Conservation (phyloP, 35 echinoderm and acorn worm genomes). For the Ophiothrix spiculata region DNA sequence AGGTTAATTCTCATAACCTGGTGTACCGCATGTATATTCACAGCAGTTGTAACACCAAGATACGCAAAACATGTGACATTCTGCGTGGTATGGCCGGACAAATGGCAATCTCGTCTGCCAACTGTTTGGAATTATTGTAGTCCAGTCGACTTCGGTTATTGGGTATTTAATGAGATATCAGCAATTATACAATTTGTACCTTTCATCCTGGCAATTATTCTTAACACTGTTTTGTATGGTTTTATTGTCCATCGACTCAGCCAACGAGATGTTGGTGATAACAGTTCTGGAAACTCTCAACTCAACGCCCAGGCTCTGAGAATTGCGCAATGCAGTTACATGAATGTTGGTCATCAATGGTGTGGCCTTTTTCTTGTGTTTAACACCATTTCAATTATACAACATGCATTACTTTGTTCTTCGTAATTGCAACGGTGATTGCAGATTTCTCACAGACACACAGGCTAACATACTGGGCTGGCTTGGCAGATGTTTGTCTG, state of each 20-base stretch:
- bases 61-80: neutral
- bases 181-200: constrained; percentile 16
- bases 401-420: neutral
- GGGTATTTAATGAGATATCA: neutral
- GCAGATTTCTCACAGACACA: neutral
- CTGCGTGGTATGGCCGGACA: constrained; percentile 24
- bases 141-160: neutral
- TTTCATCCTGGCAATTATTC: constrained; percentile 16
- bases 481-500: neutral
- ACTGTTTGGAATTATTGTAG: neutral
- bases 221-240: constrained; percentile 32
- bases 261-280: neutral
- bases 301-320: neutral
- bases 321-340: constrained; percentile 25
- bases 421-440: neutral
- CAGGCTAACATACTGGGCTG: neutral
- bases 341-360: constrained; percentile 43
- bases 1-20: constrained; percentile 16
- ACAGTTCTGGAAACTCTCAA: neutral
- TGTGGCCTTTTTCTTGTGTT: constrained; percentile 51
- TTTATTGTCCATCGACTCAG: constrained; percentile 19
- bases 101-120: neutral
- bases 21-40: neutral
- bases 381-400: constrained; percentile 15
- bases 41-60: neutral